Evolutionary conservation across 2,888 invertebrate species (phyloP).

Genomic region (Exephanes ischioxanthus): DNA sequence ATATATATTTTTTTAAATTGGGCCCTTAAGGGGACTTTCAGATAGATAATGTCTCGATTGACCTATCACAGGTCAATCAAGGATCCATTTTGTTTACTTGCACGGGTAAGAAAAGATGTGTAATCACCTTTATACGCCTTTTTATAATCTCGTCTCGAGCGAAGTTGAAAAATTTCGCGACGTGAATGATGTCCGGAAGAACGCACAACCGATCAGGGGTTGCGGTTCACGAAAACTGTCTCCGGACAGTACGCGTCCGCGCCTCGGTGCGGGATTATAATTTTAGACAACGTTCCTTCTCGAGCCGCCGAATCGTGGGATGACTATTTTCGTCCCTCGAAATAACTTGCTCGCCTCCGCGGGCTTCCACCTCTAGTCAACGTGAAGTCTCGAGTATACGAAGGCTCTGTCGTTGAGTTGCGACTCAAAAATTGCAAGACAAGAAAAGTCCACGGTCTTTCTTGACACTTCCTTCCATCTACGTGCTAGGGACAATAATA

Average conservation of each 20-base stretch:
- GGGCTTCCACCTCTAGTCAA: background rate
- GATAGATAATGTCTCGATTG: too few species aligned
- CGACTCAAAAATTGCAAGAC: too few species aligned
- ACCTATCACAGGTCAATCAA: too few species aligned
- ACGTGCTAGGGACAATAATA: background rate
- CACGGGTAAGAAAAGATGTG: too few species aligned
- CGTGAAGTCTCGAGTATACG: background rate
- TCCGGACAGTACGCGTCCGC: background rate
- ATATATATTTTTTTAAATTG: too few species aligned
- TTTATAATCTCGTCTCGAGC: background rate
- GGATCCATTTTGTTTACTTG: too few species aligned
- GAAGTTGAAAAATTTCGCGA: background rate
- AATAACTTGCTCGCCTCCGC: background rate
- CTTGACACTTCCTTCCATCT: background rate
- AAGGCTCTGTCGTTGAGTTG: background rate
- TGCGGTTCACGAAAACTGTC: conserved; percentile 23
- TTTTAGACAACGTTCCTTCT: conserved; percentile 32
- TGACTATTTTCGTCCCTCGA: conserved; percentile 28
- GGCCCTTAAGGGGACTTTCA: too few species aligned
- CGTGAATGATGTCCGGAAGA: too few species aligned
- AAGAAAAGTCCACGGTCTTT: background rate
- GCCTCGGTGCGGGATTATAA: conserved; percentile 20
- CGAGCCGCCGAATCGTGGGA: background rate
- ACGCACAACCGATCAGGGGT: background rate
- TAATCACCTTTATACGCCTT: too few species aligned